Conservation (phyloP, 2,797 vertebrate genomes). For the Falco cherrug region DNA sequence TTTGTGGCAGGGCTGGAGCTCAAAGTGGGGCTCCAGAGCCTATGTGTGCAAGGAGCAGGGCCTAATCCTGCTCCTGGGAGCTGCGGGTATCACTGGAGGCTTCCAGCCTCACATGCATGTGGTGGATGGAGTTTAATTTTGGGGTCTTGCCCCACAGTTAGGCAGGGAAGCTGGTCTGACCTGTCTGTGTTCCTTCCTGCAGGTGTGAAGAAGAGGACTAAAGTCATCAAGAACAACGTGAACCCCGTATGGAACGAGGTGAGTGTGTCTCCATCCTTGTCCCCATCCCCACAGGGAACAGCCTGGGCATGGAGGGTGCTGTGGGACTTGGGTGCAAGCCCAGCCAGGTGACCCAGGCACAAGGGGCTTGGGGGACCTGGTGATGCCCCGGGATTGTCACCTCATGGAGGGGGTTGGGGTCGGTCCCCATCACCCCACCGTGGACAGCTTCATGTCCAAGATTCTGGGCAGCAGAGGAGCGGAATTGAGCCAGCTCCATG, state of each 20-base stretch:
- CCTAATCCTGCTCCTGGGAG: background rate
- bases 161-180: background rate
- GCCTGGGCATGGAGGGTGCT: fast-evolving
- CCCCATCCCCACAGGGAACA: fast-evolving
- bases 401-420: fast-evolving
- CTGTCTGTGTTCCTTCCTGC: background rate
- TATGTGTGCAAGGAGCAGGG: fast-evolving
- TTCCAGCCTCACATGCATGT: fast-evolving
- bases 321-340: background rate
- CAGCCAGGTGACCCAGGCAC: fast-evolving
- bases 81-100: background rate
- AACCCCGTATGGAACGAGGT: slow-evolving; percentile 99
- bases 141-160: fast-evolving
- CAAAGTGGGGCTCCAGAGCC: fast-evolving
- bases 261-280: background rate
- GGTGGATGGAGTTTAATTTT: background rate
- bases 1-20: background rate
- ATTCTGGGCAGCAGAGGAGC: background rate
- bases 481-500: background rate
- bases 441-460: fast-evolving
- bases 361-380: background rate
- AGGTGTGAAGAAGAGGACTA: slow-evolving; percentile 96
- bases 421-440: fast-evolving
- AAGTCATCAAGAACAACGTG: slow-evolving; percentile 92
- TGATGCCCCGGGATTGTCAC: background rate